These are phyloP conservation scores for Ochotona princeps DNA, from an alignment of 2,113 vertebrate species.

Conservation along the genomic window DNA sequence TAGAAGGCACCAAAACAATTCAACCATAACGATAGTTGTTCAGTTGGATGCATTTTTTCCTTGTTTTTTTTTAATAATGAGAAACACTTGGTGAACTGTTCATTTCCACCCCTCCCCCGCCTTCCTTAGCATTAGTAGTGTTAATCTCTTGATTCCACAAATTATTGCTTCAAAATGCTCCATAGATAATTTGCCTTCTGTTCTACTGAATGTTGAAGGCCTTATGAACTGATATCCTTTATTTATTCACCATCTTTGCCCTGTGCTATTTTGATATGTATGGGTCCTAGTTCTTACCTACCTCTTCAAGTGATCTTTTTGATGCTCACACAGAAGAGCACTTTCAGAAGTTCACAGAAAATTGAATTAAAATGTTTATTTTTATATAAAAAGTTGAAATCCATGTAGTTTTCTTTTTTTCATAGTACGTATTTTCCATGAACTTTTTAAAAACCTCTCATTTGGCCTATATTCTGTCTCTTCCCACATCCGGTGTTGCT, in stretches of 20 bases:
- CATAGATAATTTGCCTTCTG: not conserved
- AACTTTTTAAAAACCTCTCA: too few species aligned
- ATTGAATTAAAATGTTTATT: too few species aligned
- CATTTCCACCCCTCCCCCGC: not conserved
- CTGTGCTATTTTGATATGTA: not conserved
- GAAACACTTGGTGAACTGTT: not conserved
- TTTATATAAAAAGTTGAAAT: too few species aligned
- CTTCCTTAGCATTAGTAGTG: not conserved
- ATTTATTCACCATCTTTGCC: not conserved
- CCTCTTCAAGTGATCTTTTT: not conserved
- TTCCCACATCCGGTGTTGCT: not conserved
- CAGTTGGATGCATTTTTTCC: not conserved
- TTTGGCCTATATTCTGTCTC: not conserved
- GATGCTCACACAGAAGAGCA: not conserved
- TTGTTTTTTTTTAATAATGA: not conserved
- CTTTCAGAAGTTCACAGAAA: too few species aligned
- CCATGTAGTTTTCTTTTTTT: too few species aligned
- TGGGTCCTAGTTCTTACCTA: not conserved
- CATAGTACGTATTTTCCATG: too few species aligned
- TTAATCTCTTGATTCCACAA: not conserved
- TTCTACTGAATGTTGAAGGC: not conserved
- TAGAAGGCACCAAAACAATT: not conserved
- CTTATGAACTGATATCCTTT: not conserved
- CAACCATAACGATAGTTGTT: not conserved
- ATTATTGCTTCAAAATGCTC: not conserved